These are phyloP conservation scores for Megamerina dolium DNA, from an alignment of 2,888 invertebrate genomes.

Conservation along the genomic window DNA sequence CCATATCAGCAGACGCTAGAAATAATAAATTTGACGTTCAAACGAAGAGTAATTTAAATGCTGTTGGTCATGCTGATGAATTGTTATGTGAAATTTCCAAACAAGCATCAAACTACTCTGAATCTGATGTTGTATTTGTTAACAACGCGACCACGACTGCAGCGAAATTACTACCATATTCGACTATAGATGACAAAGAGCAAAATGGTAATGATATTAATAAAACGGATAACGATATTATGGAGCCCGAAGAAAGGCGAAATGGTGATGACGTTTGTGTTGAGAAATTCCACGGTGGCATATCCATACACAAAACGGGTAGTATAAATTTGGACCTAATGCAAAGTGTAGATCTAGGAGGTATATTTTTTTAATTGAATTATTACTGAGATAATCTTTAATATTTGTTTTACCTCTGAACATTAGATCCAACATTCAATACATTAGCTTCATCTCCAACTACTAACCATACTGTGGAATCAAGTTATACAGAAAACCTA, in stretches of 20 bases:
- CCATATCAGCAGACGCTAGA: neutral
- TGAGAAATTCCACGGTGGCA: slow-evolving; percentile 7
- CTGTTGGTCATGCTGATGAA: neutral
- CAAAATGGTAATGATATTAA: slow-evolving; percentile 9
- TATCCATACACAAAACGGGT: slow-evolving; percentile 18
- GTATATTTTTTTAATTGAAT: slow-evolving; percentile 19
- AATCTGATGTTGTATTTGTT: neutral
- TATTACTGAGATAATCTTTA: too few relatives aligned
- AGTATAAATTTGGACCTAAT: slow-evolving; percentile 28
- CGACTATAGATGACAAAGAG: neutral
- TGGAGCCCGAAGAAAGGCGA: neutral
- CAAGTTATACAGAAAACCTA: slow-evolving; percentile 7
- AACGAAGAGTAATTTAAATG: neutral
- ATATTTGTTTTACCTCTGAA: too few relatives aligned
- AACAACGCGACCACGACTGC: neutral
- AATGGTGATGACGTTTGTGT: neutral
- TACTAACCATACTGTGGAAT: too few relatives aligned
- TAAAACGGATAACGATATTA: slow-evolving; percentile 4
- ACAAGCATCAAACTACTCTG: neutral
- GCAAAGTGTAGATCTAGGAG: slow-evolving; percentile 35
- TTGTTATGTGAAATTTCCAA: neutral
- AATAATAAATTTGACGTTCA: too few relatives aligned
- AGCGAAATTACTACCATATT: too few relatives aligned
- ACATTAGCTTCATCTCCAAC: too few relatives aligned
- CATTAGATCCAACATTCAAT: too few relatives aligned